A percentile compares a stretch with the other conserved stretches of the same genome.
Evolutionary conservation across 2,888 invertebrate species (phyloP).

Genomic region (Meganola albula): DNA sequence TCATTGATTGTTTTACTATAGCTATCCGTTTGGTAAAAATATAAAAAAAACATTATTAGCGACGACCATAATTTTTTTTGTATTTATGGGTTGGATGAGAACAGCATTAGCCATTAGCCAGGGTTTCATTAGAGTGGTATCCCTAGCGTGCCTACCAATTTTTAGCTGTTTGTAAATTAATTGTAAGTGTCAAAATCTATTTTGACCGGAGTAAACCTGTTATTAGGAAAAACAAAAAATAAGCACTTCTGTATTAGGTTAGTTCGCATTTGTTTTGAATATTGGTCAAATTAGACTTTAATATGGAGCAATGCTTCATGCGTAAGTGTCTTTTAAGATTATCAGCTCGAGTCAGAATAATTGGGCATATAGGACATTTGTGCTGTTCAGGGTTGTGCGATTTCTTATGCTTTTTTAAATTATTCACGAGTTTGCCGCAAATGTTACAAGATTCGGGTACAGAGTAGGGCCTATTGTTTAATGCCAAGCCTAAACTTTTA

Average conservation of each 20-base stretch:
- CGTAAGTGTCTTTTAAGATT: conserved; percentile 82
- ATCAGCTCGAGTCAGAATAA: conserved; percentile 81
- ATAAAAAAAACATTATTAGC: no score
- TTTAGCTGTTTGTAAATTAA: no score
- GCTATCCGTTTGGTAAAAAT: no score
- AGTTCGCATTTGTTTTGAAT: conserved; percentile 56
- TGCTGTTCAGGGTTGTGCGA: conserved; percentile 81
- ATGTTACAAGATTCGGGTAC: conserved; percentile 77
- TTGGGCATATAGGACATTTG: conserved; percentile 80
- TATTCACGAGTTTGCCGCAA: conserved; percentile 81
- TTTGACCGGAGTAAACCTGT: no score
- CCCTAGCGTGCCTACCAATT: no score
- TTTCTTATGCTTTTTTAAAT: conserved; percentile 82
- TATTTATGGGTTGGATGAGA: no score
- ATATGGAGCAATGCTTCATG: conserved; percentile 76
- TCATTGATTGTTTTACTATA: no score
- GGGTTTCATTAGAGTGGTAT: no score
- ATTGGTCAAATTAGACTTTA: conserved; percentile 58
- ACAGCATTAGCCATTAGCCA: no score
- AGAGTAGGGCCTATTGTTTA: conserved; percentile 45
- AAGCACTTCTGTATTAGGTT: conserved; percentile 18
- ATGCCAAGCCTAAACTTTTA: conserved; percentile 53
- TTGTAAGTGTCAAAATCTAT: no score
- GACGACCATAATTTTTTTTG: no score
- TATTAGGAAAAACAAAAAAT: no score